phyloP scores from a whole-genome alignment of 2,888 invertebrate species.

The Sarcophaga caerulescens region DNA sequence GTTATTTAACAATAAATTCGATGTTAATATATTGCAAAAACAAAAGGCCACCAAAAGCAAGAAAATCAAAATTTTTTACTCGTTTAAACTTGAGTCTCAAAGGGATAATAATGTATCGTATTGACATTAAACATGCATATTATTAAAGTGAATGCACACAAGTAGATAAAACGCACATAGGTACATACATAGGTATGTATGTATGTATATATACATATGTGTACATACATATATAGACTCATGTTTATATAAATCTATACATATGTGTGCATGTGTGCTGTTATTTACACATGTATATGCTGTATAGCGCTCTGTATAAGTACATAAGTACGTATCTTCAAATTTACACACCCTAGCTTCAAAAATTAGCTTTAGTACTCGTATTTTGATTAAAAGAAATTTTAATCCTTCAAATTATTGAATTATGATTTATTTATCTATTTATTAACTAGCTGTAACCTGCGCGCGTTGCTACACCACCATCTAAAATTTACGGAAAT shows the following conservation, averaged over 20 bases:
- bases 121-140: constrained; percentile 42
- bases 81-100: constrained; percentile 29
- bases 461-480: no score
- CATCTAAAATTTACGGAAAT: no score
- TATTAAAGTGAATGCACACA: constrained; percentile 46
- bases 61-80: constrained; percentile 19
- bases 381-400: no score
- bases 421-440: no score
- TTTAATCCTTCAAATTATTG: no score
- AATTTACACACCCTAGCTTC: no score
- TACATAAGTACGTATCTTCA: not conserved
- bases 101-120: constrained; percentile 33
- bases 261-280: constrained; percentile 23
- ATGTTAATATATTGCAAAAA: not conserved
- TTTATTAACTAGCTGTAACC: no score
- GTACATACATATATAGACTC: not conserved
- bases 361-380: no score
- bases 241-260: not conserved
- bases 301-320: not conserved
- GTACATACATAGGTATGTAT: not conserved
- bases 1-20: not conserved
- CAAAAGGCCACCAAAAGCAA: not conserved
- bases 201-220: no score
- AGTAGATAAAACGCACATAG: constrained; percentile 15
- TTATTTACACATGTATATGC: not conserved